A percentile compares a stretch with the other conserved stretches of the same genome.
These are phyloP conservation scores for Meganola albula DNA, from an alignment of 2,888 invertebrate species.

Conservation along the genomic window DNA sequence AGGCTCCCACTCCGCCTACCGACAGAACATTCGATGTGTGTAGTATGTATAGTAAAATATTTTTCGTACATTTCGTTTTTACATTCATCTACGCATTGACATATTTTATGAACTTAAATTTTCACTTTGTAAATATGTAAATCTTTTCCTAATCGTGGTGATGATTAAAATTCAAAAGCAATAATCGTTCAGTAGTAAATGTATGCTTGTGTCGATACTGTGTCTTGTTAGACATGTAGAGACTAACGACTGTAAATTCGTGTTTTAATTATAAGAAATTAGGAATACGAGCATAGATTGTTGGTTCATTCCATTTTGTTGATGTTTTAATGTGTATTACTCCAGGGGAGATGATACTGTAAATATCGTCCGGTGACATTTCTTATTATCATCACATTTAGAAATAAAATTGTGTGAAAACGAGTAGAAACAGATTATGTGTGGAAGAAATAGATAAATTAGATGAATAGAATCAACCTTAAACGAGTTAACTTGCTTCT, in stretches of 20 bases:
- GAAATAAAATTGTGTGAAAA: too few relatives aligned
- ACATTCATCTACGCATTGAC: conserved; percentile 37
- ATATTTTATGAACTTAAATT: conserved; percentile 47
- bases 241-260: conserved; percentile 16
- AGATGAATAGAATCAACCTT: too few relatives aligned
- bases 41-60: conserved; percentile 31
- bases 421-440: too few relatives aligned
- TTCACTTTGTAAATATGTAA: conserved; percentile 61
- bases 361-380: too few relatives aligned
- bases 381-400: too few relatives aligned
- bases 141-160: conserved; percentile 44
- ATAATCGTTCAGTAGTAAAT: too few relatives aligned
- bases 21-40: conserved; percentile 24
- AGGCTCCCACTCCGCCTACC: conserved; percentile 19
- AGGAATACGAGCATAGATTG: conserved; percentile 10
- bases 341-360: too few relatives aligned
- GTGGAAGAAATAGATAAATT: too few relatives aligned
- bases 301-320: conserved; percentile 26
- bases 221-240: conserved; percentile 16
- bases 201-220: conserved; percentile 16
- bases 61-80: conserved; percentile 37
- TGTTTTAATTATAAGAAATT: conserved; percentile 17
- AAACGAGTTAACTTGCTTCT: too few relatives aligned
- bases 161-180: conserved; percentile 35
- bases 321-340: too few relatives aligned